These are phyloP conservation scores for Agonopterix subpropinquella DNA, from an alignment of 2,888 invertebrate genomes.

Conservation along the genomic window DNA sequence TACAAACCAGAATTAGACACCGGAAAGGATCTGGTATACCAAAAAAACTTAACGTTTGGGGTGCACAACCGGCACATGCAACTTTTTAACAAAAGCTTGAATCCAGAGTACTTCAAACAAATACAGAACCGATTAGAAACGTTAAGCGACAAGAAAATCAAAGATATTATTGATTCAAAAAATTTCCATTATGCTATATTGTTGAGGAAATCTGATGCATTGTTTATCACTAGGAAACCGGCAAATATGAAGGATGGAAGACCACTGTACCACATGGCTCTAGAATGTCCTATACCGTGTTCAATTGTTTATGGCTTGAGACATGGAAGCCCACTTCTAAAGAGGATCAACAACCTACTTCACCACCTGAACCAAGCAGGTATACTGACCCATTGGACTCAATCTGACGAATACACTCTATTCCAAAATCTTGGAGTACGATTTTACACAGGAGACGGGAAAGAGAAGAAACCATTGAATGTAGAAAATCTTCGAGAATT, in stretches of 20 bases:
- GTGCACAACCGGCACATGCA: constrained; percentile 48
- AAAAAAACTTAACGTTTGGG: constrained; percentile 47
- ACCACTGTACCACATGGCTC: constrained; percentile 63
- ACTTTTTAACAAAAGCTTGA: constrained; percentile 46
- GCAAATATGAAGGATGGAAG: constrained; percentile 50
- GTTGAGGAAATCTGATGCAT: constrained; percentile 59
- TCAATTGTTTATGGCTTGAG: constrained; percentile 71
- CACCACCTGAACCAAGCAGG: constrained; percentile 67
- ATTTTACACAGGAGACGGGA: constrained; percentile 23
- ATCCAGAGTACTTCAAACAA: constrained; percentile 21
- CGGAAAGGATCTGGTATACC: constrained; percentile 28
- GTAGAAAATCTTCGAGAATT: constrained; percentile 64
- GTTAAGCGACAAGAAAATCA: constrained; percentile 52
- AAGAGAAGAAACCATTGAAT: constrained; percentile 50
- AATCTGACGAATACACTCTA: constrained; percentile 39
- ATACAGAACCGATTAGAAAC: constrained; percentile 46
- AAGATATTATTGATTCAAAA: constrained; percentile 45
- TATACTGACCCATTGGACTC: constrained; percentile 56
- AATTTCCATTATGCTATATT: constrained; percentile 64
- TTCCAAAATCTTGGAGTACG: constrained; percentile 23
- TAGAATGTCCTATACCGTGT: constrained; percentile 73
- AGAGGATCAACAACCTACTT: constrained; percentile 59
- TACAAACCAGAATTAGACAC: constrained; percentile 45
- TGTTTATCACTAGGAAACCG: constrained; percentile 38
- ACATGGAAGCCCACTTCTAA: constrained; percentile 76